These are phyloP conservation scores for Anguilla marmorata DNA, from an alignment of 2,797 vertebrate genomes.

Conservation along the genomic window DNA sequence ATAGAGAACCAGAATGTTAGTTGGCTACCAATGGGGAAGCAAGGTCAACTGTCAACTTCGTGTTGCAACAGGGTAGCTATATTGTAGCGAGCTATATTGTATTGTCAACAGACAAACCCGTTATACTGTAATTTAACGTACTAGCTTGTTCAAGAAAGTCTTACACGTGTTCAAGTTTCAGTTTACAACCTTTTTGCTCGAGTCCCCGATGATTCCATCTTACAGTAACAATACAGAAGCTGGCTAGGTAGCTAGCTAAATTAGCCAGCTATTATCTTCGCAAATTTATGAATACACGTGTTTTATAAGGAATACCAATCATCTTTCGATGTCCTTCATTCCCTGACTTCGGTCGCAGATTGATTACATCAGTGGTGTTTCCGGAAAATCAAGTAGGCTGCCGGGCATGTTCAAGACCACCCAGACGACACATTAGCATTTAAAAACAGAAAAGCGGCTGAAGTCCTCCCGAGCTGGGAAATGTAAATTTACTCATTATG, in stretches of 20 bases:
- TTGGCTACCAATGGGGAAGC: not conserved
- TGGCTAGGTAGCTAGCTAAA: not conserved
- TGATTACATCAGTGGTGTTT: constrained; percentile 10
- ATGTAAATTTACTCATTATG: no score
- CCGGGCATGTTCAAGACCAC: not conserved
- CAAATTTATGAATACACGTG: not conserved
- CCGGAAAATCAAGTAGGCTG: not conserved
- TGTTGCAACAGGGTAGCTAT: not conserved
- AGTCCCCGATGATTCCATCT: not conserved
- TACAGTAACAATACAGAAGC: not conserved
- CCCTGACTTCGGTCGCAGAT: not conserved
- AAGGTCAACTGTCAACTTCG: constrained; percentile 34
- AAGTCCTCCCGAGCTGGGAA: no score
- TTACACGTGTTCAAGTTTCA: not conserved
- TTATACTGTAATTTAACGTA: not conserved
- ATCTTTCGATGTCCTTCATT: constrained; percentile 12
- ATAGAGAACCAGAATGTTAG: not conserved
- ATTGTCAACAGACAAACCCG: not conserved
- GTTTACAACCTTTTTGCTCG: not conserved
- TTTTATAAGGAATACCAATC: constrained; percentile 1
- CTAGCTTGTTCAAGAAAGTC: not conserved
- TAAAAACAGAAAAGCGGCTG: not conserved
- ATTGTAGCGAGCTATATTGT: not conserved
- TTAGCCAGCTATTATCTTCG: not conserved
- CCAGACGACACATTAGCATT: not conserved